Evolutionary conservation across 1,140 invertebrate genomes (phyloP).

Genomic region (Drosophila equinoxialis): DNA sequence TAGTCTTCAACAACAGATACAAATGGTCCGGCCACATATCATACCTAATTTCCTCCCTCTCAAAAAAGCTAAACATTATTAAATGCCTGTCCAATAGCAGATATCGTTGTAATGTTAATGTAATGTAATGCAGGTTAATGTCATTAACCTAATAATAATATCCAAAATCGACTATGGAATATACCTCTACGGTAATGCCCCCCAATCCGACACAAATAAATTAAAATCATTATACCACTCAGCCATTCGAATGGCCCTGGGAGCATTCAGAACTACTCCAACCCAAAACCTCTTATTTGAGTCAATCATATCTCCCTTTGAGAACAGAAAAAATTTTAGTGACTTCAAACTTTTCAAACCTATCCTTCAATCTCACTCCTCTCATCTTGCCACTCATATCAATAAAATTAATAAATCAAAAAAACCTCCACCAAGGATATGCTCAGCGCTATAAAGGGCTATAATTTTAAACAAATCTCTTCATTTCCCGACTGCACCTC

Average conservation of each 20-base stretch:
- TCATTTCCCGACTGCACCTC: too few relatives aligned
- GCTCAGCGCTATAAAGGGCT: too few relatives aligned
- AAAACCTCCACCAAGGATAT: too few relatives aligned
- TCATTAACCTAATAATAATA: neutral
- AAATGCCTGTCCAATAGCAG: neutral
- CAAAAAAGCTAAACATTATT: constrained; percentile 3
- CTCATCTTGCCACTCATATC: too few relatives aligned
- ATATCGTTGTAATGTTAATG: too few relatives aligned
- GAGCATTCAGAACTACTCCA: neutral
- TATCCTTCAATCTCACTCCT: too few relatives aligned
- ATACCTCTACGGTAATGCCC: too few relatives aligned
- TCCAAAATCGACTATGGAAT: too few relatives aligned
- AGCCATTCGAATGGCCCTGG: neutral
- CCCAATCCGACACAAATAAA: too few relatives aligned
- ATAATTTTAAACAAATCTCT: too few relatives aligned
- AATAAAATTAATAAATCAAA: too few relatives aligned
- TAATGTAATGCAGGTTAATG: too few relatives aligned
- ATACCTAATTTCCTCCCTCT: constrained; percentile 3
- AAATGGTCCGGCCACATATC: neutral
- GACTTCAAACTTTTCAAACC: neutral
- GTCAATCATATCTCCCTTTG: neutral
- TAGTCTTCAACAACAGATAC: neutral
- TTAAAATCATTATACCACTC: neutral
- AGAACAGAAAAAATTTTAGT: neutral
- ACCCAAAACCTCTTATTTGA: neutral